These are phyloP conservation scores for Sebastes dallii DNA, from an alignment of 2,797 vertebrate genomes.

Conservation along the genomic window DNA sequence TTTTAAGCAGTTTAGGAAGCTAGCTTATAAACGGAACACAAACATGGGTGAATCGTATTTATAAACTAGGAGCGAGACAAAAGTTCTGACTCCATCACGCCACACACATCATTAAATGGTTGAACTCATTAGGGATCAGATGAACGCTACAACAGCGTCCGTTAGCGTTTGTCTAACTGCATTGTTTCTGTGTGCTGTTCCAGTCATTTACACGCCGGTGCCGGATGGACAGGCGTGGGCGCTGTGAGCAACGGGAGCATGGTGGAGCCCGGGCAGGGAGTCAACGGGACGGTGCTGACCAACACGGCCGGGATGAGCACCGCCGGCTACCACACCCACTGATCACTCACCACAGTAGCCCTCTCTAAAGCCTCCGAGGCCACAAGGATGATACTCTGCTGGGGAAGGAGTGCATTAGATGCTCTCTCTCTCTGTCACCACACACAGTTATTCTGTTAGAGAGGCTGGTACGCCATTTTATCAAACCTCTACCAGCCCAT, in stretches of 20 bases:
- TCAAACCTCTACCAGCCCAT: slow-evolving; percentile 53
- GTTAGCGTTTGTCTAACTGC: neutral
- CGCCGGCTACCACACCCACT: slow-evolving; percentile 92
- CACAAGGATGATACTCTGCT: slow-evolving; percentile 60
- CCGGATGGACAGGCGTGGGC: slow-evolving; percentile 89
- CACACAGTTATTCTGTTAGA: slow-evolving; percentile 64
- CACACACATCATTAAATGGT: too few species aligned
- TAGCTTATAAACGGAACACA: neutral
- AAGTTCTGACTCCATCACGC: too few species aligned
- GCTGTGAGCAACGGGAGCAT: slow-evolving; percentile 82
- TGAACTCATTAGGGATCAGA: too few species aligned
- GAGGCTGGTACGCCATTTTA: slow-evolving; percentile 63
- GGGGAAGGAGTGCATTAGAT: slow-evolving; percentile 55
- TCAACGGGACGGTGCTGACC: slow-evolving; percentile 90
- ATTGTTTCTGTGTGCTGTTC: neutral
- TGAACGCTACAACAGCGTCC: too few species aligned
- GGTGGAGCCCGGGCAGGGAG: slow-evolving; percentile 87
- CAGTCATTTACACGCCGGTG: slow-evolving; percentile 88
- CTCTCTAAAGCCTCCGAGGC: slow-evolving; percentile 45
- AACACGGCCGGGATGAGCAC: slow-evolving; percentile 91
- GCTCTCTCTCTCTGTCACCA: slow-evolving; percentile 57
- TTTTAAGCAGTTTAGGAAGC: too few species aligned
- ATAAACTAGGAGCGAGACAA: neutral
- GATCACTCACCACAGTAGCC: slow-evolving; percentile 66
- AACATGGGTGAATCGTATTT: neutral